These are phyloP conservation scores for Gallinago stenura DNA, from an alignment of 2,797 vertebrate genomes.

Conservation along the genomic window DNA sequence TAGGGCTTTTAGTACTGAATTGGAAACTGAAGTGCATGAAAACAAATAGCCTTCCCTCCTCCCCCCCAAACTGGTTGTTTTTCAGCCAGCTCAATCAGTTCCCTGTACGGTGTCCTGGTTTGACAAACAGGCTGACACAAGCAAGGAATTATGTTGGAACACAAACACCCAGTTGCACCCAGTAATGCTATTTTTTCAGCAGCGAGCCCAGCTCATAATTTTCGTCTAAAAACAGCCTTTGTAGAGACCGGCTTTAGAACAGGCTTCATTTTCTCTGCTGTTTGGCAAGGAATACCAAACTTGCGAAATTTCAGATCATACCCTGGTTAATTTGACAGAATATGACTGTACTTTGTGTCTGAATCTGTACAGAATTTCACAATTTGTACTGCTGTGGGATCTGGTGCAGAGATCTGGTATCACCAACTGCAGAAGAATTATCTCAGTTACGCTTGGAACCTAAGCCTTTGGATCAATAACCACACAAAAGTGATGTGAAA, in stretches of 20 bases:
- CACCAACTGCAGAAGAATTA: not conserved
- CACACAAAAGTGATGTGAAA: not conserved
- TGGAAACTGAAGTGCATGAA: not conserved
- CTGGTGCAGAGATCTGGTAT: not conserved
- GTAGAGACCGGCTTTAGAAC: not conserved
- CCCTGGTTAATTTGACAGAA: not conserved
- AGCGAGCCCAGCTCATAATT: not conserved
- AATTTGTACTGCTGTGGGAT: not conserved
- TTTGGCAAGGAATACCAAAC: not conserved
- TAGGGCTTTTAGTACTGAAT: not conserved
- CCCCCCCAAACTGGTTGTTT: not conserved
- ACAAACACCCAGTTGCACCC: not conserved
- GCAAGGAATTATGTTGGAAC: not conserved
- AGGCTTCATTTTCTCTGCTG: not conserved
- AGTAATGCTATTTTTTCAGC: not conserved
- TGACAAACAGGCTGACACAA: not conserved
- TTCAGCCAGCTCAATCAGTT: not conserved
- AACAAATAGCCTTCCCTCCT: not conserved
- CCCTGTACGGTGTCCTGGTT: not conserved
- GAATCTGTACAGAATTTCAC: not conserved
- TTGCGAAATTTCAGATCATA: not conserved
- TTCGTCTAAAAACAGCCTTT: not conserved
- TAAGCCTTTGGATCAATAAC: accelerated
- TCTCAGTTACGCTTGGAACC: not conserved
- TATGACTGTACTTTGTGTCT: not conserved